phyloP scores from a whole-genome alignment of 2,113 vertebrate genomes.

The Pseudopodoces humilis region DNA sequence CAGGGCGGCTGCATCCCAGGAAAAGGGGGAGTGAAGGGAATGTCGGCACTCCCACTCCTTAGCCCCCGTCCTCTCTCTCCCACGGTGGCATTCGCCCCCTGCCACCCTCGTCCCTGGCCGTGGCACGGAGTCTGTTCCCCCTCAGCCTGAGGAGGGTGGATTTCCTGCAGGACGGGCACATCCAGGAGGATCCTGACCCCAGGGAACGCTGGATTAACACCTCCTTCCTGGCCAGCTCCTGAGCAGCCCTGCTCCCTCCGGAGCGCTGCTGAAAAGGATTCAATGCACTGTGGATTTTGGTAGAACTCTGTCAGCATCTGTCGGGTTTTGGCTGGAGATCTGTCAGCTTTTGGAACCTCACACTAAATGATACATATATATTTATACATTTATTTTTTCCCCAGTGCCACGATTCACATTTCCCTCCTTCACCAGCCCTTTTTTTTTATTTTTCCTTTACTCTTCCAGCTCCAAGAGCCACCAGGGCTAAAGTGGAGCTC shows the following conservation, averaged over 20 bases:
- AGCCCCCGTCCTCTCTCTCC: neutral
- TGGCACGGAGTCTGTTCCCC: no score
- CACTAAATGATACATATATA: neutral
- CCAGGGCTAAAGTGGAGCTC: neutral
- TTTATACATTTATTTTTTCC: neutral
- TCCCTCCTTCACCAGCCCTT: neutral
- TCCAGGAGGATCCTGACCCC: neutral
- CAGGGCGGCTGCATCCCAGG: neutral
- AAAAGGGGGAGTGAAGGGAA: rapidly evolving
- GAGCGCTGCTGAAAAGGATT: neutral
- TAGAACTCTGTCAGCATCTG: neutral
- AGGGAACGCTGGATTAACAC: neutral
- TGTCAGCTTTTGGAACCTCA: neutral
- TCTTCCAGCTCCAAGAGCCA: neutral
- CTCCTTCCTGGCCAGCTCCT: neutral
- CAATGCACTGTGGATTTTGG: neutral
- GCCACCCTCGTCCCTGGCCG: rapidly evolving
- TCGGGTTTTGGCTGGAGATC: neutral
- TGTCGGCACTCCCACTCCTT: neutral
- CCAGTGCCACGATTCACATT: neutral
- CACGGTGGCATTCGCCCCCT: rapidly evolving
- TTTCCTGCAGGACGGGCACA: neutral
- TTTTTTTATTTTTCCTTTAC: neutral
- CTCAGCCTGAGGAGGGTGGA: neutral
- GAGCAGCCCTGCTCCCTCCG: neutral